Conservation (phyloP, 2,797 vertebrate genomes). For the Streptopelia turtur region DNA sequence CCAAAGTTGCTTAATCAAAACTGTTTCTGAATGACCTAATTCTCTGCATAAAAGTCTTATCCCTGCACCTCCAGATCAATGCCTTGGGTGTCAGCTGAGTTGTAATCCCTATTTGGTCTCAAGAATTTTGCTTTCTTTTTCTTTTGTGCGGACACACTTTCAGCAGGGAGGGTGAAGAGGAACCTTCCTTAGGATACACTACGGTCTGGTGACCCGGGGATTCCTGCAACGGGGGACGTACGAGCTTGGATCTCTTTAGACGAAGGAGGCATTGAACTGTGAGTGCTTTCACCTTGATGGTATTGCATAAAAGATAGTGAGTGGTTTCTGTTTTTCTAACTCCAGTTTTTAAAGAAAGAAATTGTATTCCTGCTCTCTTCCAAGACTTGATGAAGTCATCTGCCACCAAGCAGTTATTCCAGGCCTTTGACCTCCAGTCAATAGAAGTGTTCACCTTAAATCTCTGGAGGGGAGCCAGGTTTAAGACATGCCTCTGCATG, state of each 20-base stretch:
- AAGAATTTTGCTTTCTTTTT: not conserved
- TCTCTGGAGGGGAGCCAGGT: not conserved
- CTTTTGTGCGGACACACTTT: not conserved
- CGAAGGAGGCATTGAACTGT: not conserved
- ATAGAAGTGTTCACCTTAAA: not conserved
- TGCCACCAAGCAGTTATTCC: not conserved
- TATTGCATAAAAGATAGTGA: not conserved
- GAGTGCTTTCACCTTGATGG: not conserved
- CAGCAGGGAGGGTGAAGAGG: not conserved
- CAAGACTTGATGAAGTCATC: not conserved
- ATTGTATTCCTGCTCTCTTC: not conserved
- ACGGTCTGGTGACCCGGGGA: not conserved
- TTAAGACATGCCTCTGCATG: not conserved
- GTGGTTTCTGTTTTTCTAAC: not conserved
- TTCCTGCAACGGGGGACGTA: not conserved
- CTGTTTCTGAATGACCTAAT: not conserved
- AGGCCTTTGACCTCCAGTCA: slow-evolving; percentile 32
- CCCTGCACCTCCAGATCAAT: not conserved
- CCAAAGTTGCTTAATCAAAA: not conserved
- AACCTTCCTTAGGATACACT: not conserved
- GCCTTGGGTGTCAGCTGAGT: not conserved
- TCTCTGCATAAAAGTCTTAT: not conserved
- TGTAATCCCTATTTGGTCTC: not conserved
- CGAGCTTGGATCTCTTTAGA: not conserved
- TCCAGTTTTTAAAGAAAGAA: not conserved